These are phyloP conservation scores for Agonopterix alstromeriana DNA, from an alignment of 2,888 invertebrate genomes.

Conservation along the genomic window DNA sequence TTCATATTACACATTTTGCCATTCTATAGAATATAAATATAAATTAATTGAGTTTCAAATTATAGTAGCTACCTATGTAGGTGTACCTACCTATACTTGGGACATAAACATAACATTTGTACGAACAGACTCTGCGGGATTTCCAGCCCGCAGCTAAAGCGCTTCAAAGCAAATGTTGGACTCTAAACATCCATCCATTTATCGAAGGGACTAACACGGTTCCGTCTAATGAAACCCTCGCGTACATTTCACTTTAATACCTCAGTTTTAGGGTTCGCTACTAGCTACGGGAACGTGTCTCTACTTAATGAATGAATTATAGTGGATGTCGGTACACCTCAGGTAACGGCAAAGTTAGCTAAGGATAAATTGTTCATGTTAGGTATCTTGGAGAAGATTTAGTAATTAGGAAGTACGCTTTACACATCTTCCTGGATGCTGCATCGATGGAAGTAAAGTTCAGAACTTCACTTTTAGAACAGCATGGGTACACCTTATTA, in stretches of 20 bases:
- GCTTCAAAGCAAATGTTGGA: slow-evolving; percentile 23
- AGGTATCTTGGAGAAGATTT: slow-evolving; percentile 2
- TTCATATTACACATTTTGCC: too few relatives aligned
- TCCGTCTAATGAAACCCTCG: slow-evolving; percentile 21
- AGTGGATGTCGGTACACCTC: slow-evolving; percentile 3
- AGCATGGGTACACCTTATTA: too few relatives aligned
- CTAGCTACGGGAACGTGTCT: slow-evolving; percentile 17
- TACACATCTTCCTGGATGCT: neutral
- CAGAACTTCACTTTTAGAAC: neutral
- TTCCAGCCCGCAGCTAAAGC: slow-evolving; percentile 5
- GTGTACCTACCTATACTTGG: too few relatives aligned
- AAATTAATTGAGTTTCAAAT: too few relatives aligned
- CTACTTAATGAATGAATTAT: slow-evolving; percentile 29
- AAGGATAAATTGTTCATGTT: slow-evolving; percentile 6
- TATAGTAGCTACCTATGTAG: too few relatives aligned
- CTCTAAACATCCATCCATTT: slow-evolving; percentile 29
- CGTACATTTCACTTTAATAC: slow-evolving; percentile 25
- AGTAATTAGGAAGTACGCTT: slow-evolving; percentile 3
- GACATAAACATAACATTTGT: too few relatives aligned
- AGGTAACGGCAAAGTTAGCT: slow-evolving; percentile 6
- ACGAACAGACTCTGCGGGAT: neutral
- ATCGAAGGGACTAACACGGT: slow-evolving; percentile 20
- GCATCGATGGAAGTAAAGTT: too few relatives aligned
- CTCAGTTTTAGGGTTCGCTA: slow-evolving; percentile 22
- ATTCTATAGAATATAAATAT: too few relatives aligned